Evolutionary conservation across 2,113 vertebrate genomes (phyloP), one percentile per base, ranked within the genome.

Genomic region (Sakesphorus luctuosus): DNA sequence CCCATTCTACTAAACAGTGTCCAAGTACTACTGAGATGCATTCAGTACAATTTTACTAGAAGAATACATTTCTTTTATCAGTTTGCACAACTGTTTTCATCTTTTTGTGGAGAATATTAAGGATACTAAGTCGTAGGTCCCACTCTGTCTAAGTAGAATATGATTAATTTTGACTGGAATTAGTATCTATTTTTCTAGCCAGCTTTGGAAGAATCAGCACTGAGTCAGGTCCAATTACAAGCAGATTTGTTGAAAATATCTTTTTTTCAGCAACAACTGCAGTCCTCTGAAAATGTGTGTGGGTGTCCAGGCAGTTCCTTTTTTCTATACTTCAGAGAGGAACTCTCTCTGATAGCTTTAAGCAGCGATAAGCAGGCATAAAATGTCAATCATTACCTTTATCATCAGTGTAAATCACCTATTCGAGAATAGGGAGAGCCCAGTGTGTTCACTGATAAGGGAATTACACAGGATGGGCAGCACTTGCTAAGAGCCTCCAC

Each of bases 211-310:
- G 43, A 83, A 74, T 55, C 71, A 77, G 50, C 53, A 75, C 11
- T 69, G 53, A 77, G 8, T 72, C 23, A 65, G 46, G 53, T 81
- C 72, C 82, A 90, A 68, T 36, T 88, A 50, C 40, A 91, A 69
- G 53, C n/a, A 85, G 35, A 83, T 80, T 83, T 82, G 29, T 52
- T 88, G 88, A 83, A 97, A 86, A 21, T 21, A 40, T 65, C 90
- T 96, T 71, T 66, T 63, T 89, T 79, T 79, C 74, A 78, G 56
- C 49, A 95, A 68, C 44, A 89, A 33, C 10, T 78, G 16, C 13
- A 90, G 14, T 80, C 5, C 56, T 78, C 44, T 89, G 68, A 78
- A 89, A 67, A 76, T 16, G 38, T n/a, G 13, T 21, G 26, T 58
- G 66, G 24, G 62, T 80, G 78, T 66, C 43, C 43, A 20, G 8